These are phyloP conservation scores for Alectura lathami DNA, from an alignment of 2,113 vertebrate genomes.

Conservation along the genomic window DNA sequence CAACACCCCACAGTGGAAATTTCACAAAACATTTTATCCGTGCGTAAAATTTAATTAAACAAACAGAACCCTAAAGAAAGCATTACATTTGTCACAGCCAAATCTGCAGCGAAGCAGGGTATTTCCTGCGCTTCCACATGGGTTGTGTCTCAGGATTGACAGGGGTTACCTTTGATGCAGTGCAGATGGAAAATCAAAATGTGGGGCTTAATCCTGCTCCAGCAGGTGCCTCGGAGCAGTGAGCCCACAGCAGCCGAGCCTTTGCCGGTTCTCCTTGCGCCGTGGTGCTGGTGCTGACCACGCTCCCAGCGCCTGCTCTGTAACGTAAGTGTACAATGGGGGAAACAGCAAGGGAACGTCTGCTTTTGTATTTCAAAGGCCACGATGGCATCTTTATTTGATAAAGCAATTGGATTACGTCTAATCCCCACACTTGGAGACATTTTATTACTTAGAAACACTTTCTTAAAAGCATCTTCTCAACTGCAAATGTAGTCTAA, in stretches of 20 bases:
- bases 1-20: slow-evolving; percentile 21
- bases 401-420: slow-evolving; percentile 65
- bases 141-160: not conserved
- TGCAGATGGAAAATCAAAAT: slow-evolving; percentile 41
- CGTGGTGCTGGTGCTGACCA: not conserved
- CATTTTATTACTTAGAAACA: slow-evolving; percentile 46
- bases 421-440: slow-evolving; percentile 34
- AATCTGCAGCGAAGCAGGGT: rapidly evolving
- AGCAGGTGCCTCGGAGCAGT: not conserved
- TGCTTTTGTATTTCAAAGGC: slow-evolving; percentile 39
- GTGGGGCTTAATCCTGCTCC: slow-evolving; percentile 25
- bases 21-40: not conserved
- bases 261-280: slow-evolving; percentile 3
- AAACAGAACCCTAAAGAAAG: not conserved
- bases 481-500: rapidly evolving
- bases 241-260: slow-evolving; percentile 32
- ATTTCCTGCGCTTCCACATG: not conserved
- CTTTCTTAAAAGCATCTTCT: not conserved
- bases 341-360: slow-evolving; percentile 18
- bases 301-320: not conserved
- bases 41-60: not conserved
- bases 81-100: not conserved
- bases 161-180: slow-evolving; percentile 25
- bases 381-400: slow-evolving; percentile 60
- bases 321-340: slow-evolving; percentile 30